Evolutionary conservation across 1,140 invertebrate species (phyloP), one percentile per base, ranked within the genome.

Genomic region (Scaptodrosophila lebanonensis): DNA sequence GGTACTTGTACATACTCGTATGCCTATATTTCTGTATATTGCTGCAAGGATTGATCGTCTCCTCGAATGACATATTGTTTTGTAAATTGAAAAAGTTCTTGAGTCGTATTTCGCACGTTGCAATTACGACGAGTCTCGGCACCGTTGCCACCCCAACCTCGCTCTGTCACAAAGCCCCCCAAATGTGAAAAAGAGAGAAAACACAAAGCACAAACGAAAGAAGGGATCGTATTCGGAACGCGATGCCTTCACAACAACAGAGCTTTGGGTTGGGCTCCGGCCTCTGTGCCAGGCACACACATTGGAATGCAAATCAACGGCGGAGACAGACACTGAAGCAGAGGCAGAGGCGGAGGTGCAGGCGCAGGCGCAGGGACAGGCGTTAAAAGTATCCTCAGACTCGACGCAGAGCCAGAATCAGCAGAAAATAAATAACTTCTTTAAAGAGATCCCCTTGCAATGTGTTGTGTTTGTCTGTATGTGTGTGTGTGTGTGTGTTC

Each of bases 41-140:
- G 22, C 35, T 44, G 54, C 22, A 39, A 79, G 73, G 73, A 79
- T 77, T 77, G 72, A 77, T 77, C 66, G 63, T 51, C 48, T 57
- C 48, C 54, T 58, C 73, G 69, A 71, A 82, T 79, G 73, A 79
- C 73, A 79, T 79, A 79, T 82, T 68, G 73, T 73, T 82, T 73
- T 66, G 73, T 75, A 66, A 73, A 79, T 79, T 73, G 65, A 72
- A 73, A 82, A 68, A 56, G 42, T 73, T 72, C 66, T 36, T 47
- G 42, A 69, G 45, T 56, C 42, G 75, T 64, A 49, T 51, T 73
- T 73, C 75, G 73, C 65, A 79, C 73, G 75, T 82, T 82, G 73
- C 73, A 79, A 79, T 79, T 79, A 73, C 58, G 27, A 42, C 40
- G 35, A 47, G n/a, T 59, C 47, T 51, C 36, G 29, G 25, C 40